Base-by-base conservation (phyloP, 2,113 vertebrate genomes). In the Elephantulus edwardii region DNA sequence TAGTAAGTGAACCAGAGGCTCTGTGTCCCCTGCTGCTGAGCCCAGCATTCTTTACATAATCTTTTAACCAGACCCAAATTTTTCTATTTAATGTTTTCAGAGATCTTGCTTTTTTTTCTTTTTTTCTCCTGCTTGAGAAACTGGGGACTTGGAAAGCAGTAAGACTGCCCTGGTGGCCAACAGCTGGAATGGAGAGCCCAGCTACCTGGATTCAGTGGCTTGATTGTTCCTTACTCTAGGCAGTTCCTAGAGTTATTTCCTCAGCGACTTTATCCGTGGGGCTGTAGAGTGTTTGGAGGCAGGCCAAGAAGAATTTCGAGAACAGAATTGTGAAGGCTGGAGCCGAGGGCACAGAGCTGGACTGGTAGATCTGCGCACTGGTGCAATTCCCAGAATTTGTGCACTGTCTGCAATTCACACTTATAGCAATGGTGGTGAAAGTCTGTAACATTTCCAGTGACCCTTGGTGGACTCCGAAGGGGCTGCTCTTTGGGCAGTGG, bases 401-500 rank as follows among this genome's bases (percentile, higher is more conserved):
- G 30, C 56, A 58, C 56, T n/a, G n/a, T n/a, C n/a, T n/a, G n/a
- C n/a, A n/a, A 58, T 24, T 8, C 56, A 54, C 72, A 6, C 16
- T 0, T 10, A 12, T 40, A 17, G 70, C n/a, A 40, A 4, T 42
- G 20, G 6, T 33, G 84, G 42, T 33, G 56, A 20, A 93, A 54
- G 44, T 72, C 83, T 70, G 76, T 50, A 38, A 56, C 71, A 62
- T 90, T 89, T 70, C 77, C 76, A 42, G 38, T 20, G 81, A 52
- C n/a, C 30, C 77, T 30, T 48, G 20, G 35, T 35, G 26, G 42
- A 72, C 19, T 46, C 26, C 56, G 76, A 80, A 85, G 78, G 28
- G 72, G 33, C 30, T 78, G 38, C 75, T 90, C 38, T 90, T 71
- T 77, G 88, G 76, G 42, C 75, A 70, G 64, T 40, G 16, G 80